phyloP scores from a whole-genome alignment of 2,797 vertebrate species.

The Scleropages formosus region DNA sequence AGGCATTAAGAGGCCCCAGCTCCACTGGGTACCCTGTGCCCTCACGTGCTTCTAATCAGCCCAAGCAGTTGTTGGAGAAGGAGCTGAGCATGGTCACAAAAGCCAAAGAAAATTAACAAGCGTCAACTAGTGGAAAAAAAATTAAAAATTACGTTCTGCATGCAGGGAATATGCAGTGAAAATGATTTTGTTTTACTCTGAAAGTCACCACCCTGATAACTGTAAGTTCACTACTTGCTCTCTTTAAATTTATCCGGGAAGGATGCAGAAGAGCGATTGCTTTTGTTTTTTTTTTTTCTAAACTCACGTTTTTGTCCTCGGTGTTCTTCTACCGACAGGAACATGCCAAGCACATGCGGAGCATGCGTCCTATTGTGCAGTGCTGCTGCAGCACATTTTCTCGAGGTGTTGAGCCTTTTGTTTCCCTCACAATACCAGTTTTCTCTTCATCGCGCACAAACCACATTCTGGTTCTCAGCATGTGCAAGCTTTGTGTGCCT shows the following conservation, averaged over 20 bases:
- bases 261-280: background rate
- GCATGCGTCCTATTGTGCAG: background rate
- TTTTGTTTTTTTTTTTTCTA: background rate
- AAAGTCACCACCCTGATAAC: background rate
- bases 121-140: conserved; percentile 20
- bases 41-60: conserved; percentile 24
- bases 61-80: conserved; percentile 19
- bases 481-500: conserved; percentile 12
- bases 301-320: no score
- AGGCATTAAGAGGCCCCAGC: conserved; percentile 8
- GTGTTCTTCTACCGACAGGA: background rate
- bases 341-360: background rate
- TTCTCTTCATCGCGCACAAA: background rate
- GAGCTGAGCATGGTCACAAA: conserved; percentile 25
- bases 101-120: conserved; percentile 32
- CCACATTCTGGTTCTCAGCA: background rate
- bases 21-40: conserved; percentile 10
- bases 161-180: background rate
- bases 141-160: conserved; percentile 15
- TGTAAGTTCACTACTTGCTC: background rate
- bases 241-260: no score
- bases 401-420: background rate
- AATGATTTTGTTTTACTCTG: background rate
- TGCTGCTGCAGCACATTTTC: background rate
- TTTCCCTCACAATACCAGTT: background rate